A percentile compares a stretch with the other conserved stretches of the same genome.
phyloP scores from a whole-genome alignment of 1,140 invertebrate species.

The Cryptotermes secundus region DNA sequence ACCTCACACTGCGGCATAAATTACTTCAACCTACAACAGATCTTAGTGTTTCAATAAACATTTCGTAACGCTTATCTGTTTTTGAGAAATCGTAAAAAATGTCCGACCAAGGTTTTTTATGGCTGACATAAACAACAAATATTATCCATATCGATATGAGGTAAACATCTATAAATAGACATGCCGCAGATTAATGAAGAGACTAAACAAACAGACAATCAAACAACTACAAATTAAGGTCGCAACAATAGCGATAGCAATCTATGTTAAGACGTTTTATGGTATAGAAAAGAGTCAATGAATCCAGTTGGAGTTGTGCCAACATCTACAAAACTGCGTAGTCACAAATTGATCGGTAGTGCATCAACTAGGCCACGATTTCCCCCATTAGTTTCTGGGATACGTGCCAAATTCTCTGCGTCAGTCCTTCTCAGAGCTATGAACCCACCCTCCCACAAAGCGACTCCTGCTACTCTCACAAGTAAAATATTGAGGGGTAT shows the following conservation, averaged over 20 bases:
- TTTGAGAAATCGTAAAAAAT: background rate
- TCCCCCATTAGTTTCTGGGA: slow-evolving; percentile 43
- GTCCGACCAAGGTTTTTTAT: background rate
- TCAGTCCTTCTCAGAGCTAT: background rate
- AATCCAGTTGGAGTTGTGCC: background rate
- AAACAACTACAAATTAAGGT: background rate
- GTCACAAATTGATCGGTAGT: slow-evolving; percentile 25
- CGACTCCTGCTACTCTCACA: no score
- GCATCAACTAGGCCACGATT: slow-evolving; percentile 40
- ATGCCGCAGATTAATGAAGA: background rate
- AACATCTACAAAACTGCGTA: slow-evolving; percentile 2
- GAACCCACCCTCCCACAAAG: background rate
- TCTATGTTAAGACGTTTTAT: background rate
- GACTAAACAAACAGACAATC: background rate
- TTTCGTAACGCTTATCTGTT: no score
- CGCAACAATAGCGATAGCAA: background rate
- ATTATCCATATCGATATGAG: background rate
- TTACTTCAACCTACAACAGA: no score
- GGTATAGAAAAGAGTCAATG: background rate
- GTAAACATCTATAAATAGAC: background rate
- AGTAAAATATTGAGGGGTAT: no score
- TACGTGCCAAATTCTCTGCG: slow-evolving; percentile 42
- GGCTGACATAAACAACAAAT: background rate
- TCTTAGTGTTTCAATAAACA: no score
- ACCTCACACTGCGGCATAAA: no score